Percentiles rank a stretch among this genome's conserved stretches.
Evolutionary conservation across 2,113 vertebrate genomes (phyloP).

Genomic region (Phaethon lepturus): DNA sequence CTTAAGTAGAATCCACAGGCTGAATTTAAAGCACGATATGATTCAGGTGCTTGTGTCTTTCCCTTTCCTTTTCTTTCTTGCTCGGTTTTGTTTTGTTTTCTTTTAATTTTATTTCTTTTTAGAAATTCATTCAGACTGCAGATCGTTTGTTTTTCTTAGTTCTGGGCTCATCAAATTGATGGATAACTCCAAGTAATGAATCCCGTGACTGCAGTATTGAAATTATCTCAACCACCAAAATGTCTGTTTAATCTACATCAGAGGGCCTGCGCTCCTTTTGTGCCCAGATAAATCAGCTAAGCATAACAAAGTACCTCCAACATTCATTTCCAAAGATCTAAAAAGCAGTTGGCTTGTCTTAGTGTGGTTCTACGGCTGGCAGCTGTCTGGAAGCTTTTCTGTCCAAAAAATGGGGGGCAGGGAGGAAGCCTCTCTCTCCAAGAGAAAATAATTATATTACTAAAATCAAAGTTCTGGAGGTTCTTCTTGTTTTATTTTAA

Average conservation of each 20-base stretch:
- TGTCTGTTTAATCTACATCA: slow-evolving; percentile 58
- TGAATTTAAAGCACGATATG: slow-evolving; percentile 10
- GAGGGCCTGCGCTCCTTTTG: slow-evolving; percentile 21
- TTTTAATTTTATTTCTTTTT: background rate
- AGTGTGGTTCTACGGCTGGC: background rate
- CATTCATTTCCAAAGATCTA: slow-evolving; percentile 48
- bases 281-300: slow-evolving; percentile 60
- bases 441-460: background rate
- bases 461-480: background rate
- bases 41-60: background rate
- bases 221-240: slow-evolving; percentile 65
- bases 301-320: slow-evolving; percentile 42
- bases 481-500: background rate
- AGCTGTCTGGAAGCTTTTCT: slow-evolving; percentile 42
- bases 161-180: background rate
- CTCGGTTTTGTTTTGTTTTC: background rate
- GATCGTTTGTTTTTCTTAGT: slow-evolving; percentile 30
- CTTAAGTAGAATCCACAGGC: slow-evolving; percentile 5
- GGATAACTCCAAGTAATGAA: slow-evolving; percentile 43
- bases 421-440: background rate
- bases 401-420: background rate
- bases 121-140: background rate
- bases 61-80: background rate
- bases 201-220: slow-evolving; percentile 9
- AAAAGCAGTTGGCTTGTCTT: slow-evolving; percentile 16